phyloP scores from a whole-genome alignment of 1,140 invertebrate genomes.

The Andrena cerasifolii region DNA sequence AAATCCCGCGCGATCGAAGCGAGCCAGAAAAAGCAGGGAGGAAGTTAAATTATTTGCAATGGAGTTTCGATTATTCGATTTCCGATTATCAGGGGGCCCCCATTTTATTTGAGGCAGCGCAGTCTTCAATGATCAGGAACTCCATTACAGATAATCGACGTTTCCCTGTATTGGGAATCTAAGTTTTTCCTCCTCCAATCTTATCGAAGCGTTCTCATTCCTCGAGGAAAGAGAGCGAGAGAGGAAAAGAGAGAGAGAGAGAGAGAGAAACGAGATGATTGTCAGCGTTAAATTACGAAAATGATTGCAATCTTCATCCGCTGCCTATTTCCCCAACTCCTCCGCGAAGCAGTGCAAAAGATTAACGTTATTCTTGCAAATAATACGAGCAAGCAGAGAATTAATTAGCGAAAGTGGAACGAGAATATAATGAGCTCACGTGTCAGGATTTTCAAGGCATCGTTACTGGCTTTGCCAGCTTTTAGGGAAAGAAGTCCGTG shows the following conservation, averaged over 20 bases:
- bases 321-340: too few relatives aligned
- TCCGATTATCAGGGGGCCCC: constrained; percentile 27
- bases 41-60: constrained; percentile 41
- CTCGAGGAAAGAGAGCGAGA: too few relatives aligned
- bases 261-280: constrained; percentile 8
- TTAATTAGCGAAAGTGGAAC: neutral
- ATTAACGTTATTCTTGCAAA: neutral
- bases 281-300: neutral
- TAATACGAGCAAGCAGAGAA: too few relatives aligned
- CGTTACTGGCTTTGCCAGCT: neutral
- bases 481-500: neutral
- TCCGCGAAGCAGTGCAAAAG: neutral
- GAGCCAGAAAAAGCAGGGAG: neutral
- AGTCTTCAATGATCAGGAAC: constrained; percentile 25
- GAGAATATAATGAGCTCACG: neutral
- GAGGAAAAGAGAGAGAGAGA: too few relatives aligned
- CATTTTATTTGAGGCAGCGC: constrained; percentile 10
- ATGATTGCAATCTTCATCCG: neutral
- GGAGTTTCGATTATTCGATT: constrained; percentile 47
- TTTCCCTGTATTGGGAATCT: constrained; percentile 17
- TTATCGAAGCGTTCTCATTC: neutral
- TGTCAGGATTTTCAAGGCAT: neutral
- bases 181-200: constrained; percentile 1
- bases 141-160: constrained; percentile 39
- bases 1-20: neutral